Evolutionary conservation across 2,888 invertebrate genomes (phyloP).

Genomic region (Agrochola macilenta): DNA sequence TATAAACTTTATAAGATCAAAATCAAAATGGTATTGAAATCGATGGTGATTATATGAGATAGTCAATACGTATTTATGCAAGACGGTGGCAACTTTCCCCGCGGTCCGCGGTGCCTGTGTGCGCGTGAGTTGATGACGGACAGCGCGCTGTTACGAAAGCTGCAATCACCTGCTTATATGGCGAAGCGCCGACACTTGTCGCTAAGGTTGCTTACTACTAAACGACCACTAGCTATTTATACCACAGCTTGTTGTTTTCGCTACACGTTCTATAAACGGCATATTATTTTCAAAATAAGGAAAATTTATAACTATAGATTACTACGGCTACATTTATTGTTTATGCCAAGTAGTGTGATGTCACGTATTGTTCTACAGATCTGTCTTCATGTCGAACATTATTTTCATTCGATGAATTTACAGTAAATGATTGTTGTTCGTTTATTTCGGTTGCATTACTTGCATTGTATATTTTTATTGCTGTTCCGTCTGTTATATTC

Average conservation of each 20-base stretch:
- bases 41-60: slow-evolving; percentile 64
- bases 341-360: slow-evolving; percentile 41
- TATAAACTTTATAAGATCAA: slow-evolving; percentile 60
- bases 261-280: slow-evolving; percentile 48
- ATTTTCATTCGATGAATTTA: slow-evolving; percentile 7
- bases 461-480: neutral
- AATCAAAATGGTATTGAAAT: slow-evolving; percentile 60
- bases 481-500: neutral
- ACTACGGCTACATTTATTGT: slow-evolving; percentile 15
- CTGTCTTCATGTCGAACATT: slow-evolving; percentile 16
- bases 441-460: neutral
- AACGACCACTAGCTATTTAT: slow-evolving; percentile 64
- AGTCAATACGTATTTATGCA: slow-evolving; percentile 78
- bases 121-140: slow-evolving; percentile 79
- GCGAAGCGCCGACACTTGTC: slow-evolving; percentile 77
- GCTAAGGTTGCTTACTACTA: slow-evolving; percentile 70
- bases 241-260: slow-evolving; percentile 54
- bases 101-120: slow-evolving; percentile 62
- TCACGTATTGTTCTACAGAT: slow-evolving; percentile 14
- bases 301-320: slow-evolving; percentile 34
- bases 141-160: slow-evolving; percentile 87
- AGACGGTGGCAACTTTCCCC: slow-evolving; percentile 86
- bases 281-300: slow-evolving; percentile 54
- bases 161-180: slow-evolving; percentile 82
- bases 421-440: neutral